Evolutionary conservation across 2,888 invertebrate species (phyloP), one percentile per base, ranked within the genome.

Genomic region (Neoscelio sp.): DNA sequence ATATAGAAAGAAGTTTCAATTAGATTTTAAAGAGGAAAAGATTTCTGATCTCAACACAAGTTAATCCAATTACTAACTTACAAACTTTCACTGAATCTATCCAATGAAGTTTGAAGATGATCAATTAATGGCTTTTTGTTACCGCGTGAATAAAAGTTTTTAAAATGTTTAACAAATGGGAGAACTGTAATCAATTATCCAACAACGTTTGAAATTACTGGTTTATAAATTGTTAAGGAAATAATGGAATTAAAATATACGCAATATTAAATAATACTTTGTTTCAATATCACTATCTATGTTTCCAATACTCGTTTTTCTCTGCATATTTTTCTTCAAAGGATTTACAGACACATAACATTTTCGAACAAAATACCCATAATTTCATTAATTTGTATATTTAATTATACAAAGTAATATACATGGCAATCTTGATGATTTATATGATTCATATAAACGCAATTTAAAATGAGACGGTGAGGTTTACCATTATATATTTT

Each of bases 21-120:
- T 18, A 42, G 1, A 2, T 18, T 42, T 42, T 42, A 13, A 42
- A 42, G 42, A 42, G 42, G 18, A 18, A 42, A 18, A 17, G 42
- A 42, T 48, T 48, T 48, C 3, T 26, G 6, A 48, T 48, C 46
- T 12, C 26, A 5, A 12, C 26, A 13, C 12, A 26, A 48, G 46
- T 48, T 48, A 48, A 48, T 48, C 26, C 46, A 48, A 48, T 48
- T 48, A 48, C 46, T 10, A 48, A 48, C 18, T 48, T 26, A 26
- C 46, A 48, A 48, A 23, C 46, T 48, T 48, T 48, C 26, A 26
- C 23, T 23, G 46, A 48, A 23, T 26, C 18, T 26, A 18, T 26
- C 10, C 46, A 13, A 42, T 48, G 48, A 6, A 52, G 30, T 35
- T 52, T 33, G 7, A 7, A 33, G 8, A 52, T 7, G 35, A 33